A percentile compares a stretch with the other conserved stretches of the same genome.
Evolutionary conservation across 2,797 vertebrate species (phyloP).

Genomic region (Micropoecilia bifurca): DNA sequence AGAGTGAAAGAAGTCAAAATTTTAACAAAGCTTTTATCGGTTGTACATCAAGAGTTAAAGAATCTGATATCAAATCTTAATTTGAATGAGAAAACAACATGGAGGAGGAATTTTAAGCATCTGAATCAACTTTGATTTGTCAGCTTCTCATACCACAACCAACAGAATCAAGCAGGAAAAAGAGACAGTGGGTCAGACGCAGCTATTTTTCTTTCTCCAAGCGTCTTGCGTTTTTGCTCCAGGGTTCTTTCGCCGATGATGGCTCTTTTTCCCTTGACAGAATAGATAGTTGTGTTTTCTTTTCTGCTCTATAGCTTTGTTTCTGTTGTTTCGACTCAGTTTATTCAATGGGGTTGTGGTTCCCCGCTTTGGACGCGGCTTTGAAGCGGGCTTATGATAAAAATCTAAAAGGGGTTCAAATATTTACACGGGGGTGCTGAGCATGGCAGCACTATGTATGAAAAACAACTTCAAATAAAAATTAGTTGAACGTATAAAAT

Average conservation of each 20-base stretch:
- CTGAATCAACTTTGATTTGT: not conserved
- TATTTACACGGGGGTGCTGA: not conserved
- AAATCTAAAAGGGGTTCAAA: not conserved
- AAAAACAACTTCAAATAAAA: not conserved
- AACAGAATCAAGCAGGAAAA: not conserved
- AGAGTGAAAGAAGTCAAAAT: not conserved
- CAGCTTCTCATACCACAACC: not conserved
- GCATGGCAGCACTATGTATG: not conserved
- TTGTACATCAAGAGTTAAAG: not conserved
- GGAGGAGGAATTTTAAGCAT: not conserved
- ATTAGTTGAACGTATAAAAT: not conserved
- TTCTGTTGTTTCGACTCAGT: not conserved
- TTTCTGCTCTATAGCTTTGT: not conserved
- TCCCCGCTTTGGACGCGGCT: not conserved
- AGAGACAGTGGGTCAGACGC: not conserved
- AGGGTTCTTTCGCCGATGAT: not conserved
- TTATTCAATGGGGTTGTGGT: not conserved
- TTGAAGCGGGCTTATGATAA: not conserved
- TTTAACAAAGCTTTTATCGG: not conserved
- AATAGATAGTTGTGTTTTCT: not conserved
- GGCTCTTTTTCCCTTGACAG: not conserved
- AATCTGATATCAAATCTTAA: not conserved
- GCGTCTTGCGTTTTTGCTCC: not conserved
- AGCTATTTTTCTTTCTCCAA: not conserved
- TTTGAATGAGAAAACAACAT: not conserved